Percentiles rank a stretch among this genome's conserved stretches.
Evolutionary conservation across 2,113 vertebrate genomes (phyloP).

Genomic region (Podilymbus podiceps): DNA sequence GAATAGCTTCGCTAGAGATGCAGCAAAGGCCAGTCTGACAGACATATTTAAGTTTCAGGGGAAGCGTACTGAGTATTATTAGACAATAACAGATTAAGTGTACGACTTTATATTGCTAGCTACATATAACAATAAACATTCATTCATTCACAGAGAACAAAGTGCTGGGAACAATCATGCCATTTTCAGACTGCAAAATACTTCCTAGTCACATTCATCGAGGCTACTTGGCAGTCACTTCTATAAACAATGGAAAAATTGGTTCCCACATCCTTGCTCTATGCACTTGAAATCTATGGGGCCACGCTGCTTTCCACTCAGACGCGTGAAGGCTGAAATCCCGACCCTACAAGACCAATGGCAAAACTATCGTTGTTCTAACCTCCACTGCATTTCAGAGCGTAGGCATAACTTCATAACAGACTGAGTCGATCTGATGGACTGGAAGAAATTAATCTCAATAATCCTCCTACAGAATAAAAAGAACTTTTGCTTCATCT

Average conservation of each 20-base stretch:
- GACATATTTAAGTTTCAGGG: not conserved
- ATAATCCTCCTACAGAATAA: not conserved
- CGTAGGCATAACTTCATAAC: fast-evolving
- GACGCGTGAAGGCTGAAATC: fast-evolving
- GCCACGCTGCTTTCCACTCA: not conserved
- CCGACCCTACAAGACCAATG: not conserved
- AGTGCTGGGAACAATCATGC: not conserved
- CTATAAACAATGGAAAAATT: not conserved
- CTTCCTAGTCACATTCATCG: fast-evolving
- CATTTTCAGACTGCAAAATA: not conserved
- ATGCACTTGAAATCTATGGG: not conserved
- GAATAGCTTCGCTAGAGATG: not conserved
- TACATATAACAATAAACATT: not conserved
- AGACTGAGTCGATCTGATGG: too few species aligned
- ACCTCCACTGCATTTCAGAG: not conserved
- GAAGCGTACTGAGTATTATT: fast-evolving
- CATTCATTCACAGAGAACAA: not conserved
- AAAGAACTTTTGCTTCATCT: too few species aligned
- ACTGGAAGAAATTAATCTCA: not conserved
- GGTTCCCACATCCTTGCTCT: not conserved
- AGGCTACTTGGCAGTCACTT: not conserved
- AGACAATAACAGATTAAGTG: not conserved
- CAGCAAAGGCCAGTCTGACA: not conserved
- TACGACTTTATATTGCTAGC: not conserved
- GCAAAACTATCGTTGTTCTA: not conserved